These are phyloP conservation scores for Neosilurus mollespiculum DNA, from an alignment of 2,797 vertebrate species.

Conservation along the genomic window DNA sequence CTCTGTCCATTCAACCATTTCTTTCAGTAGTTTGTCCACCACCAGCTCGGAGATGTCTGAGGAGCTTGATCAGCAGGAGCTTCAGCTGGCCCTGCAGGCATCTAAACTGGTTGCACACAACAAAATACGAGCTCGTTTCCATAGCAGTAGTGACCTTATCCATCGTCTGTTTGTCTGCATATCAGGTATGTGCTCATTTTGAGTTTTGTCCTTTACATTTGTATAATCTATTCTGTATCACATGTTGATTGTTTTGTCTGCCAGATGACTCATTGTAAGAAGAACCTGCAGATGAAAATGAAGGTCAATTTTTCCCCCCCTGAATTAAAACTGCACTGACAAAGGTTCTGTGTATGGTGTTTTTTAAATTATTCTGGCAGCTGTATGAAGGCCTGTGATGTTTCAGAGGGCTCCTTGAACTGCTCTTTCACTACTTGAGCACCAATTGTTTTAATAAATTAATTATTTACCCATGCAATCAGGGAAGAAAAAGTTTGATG, in stretches of 20 bases:
- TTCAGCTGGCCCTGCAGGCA: constrained; percentile 78
- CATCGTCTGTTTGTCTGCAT: constrained; percentile 98
- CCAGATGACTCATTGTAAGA: background rate
- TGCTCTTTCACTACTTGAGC: too few species aligned
- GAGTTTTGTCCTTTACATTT: background rate
- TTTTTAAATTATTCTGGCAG: background rate
- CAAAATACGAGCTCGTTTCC: constrained; percentile 93
- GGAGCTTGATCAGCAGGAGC: constrained; percentile 78
- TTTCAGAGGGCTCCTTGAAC: too few species aligned
- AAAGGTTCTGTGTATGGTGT: background rate
- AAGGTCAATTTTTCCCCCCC: background rate
- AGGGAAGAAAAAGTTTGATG: too few species aligned
- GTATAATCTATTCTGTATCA: background rate
- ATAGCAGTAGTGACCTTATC: constrained; percentile 94
- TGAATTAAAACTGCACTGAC: background rate
- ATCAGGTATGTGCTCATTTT: constrained; percentile 79
- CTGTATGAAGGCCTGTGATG: background rate
- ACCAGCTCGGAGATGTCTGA: constrained; percentile 81
- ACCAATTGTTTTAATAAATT: too few species aligned
- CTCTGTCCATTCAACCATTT: constrained; percentile 56
- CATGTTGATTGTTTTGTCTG: background rate
- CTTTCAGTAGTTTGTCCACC: constrained; percentile 75
- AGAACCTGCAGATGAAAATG: background rate
- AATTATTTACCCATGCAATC: too few species aligned
- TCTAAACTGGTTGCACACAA: constrained; percentile 82